Evolutionary conservation across 2,888 invertebrate genomes (phyloP).

Genomic region (Nephrocerus scutellatus): DNA sequence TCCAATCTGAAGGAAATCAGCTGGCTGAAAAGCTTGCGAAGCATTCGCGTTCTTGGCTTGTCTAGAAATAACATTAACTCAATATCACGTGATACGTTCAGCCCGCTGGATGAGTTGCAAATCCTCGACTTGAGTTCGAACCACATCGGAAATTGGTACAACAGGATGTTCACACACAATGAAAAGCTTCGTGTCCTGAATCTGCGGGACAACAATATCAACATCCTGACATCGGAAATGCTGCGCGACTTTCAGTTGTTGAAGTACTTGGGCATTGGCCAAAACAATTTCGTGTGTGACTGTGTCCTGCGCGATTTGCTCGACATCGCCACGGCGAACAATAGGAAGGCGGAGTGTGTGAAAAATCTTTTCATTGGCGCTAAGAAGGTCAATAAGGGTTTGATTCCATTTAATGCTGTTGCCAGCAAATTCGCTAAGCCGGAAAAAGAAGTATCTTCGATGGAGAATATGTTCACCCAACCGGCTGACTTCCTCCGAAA

Average conservation of each 20-base stretch:
- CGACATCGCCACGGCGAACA: constrained; percentile 41
- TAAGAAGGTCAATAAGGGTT: constrained; percentile 6
- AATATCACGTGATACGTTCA: constrained; percentile 38
- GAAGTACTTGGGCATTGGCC: constrained; percentile 49
- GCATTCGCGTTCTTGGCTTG: constrained; percentile 50
- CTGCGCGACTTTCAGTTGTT: constrained; percentile 50
- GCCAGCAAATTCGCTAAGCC: too few relatives aligned
- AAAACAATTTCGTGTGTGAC: constrained; percentile 56
- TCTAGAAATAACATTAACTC: constrained; percentile 50
- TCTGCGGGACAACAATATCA: constrained; percentile 53
- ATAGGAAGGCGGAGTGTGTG: constrained; percentile 31
- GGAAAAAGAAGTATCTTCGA: too few relatives aligned
- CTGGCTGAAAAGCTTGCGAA: constrained; percentile 43
- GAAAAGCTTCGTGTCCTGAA: constrained; percentile 47
- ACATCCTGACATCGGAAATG: constrained; percentile 53
- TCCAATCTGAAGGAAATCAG: constrained; percentile 45
- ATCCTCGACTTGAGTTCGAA: constrained; percentile 53
- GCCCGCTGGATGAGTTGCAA: constrained; percentile 44
- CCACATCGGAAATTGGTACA: constrained; percentile 53
- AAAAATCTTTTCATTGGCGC: constrained; percentile 19
- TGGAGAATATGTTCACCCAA: too few relatives aligned
- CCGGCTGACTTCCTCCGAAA: too few relatives aligned
- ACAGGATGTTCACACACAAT: constrained; percentile 44
- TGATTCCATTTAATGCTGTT: not conserved
- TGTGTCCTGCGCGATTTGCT: constrained; percentile 53